A percentile compares a stretch with the other conserved stretches of the same genome.
These are phyloP conservation scores for Acrobasis consociella DNA, from an alignment of 2,888 invertebrate genomes.

Conservation along the genomic window DNA sequence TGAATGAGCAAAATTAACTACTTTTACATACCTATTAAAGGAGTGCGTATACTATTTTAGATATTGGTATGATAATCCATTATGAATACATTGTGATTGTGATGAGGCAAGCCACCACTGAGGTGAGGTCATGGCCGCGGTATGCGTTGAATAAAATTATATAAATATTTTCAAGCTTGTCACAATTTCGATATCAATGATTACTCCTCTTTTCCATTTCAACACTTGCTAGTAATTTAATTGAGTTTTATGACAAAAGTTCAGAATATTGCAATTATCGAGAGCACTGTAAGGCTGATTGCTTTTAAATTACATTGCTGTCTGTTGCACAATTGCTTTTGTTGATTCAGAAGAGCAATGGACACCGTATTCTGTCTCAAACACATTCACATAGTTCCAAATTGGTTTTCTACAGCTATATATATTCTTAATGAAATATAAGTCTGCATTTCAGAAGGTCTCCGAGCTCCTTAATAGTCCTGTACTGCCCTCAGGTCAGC, in stretches of 20 bases:
- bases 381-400: neutral
- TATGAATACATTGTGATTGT: neutral
- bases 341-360: neutral
- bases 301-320: conserved; percentile 15
- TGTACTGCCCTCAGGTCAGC: no score
- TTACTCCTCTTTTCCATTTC: neutral
- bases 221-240: neutral
- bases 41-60: no score
- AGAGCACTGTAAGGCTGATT: conserved; percentile 6
- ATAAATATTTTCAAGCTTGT: neutral
- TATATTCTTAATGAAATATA: no score
- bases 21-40: no score
- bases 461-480: no score
- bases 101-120: neutral
- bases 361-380: neutral
- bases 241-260: conserved; percentile 12
- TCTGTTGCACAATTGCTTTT: neutral
- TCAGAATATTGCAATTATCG: conserved; percentile 11
- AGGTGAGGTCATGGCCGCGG: neutral
- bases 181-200: neutral
- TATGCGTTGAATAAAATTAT: neutral
- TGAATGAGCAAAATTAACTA: no score
- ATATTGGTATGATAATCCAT: no score
- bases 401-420: neutral
- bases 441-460: no score